Evolutionary conservation across 2,888 invertebrate species (phyloP), one percentile per base, ranked within the genome.

Genomic region (Agriopis marginaria): DNA sequence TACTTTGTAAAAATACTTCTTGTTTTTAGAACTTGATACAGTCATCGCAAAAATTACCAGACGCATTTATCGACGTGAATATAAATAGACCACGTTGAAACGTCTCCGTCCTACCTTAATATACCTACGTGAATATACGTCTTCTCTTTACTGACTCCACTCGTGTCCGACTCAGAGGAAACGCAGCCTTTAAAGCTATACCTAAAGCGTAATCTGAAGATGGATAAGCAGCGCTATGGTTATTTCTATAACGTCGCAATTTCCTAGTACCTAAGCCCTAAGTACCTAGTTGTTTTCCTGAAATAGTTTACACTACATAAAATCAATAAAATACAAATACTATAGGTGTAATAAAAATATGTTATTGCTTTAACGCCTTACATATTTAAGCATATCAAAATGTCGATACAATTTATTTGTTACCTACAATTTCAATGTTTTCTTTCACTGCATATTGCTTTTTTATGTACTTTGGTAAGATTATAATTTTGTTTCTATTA

Each of bases 1-100:
- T 23, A 2, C 17, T 1, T 23, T 23, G 17, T 44, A 44, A 9
- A 44, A 4, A 10, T 10, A 44, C 44, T 44, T 44, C 11, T 44
- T 8, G 3, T 10, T 44, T 44, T 44, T 44, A 44, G 86, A 55
- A 78, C 9, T n/a, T 79, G 8, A n/a, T 84, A 32, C 5, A n/a
- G 17, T 74, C 76, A 0, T 61, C 67, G 11, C 60, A 65, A 7
- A 70, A 66, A 12, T 75, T 66, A 39, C 72, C 81, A 5, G 71
- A 61, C 14, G 85, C 79, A 0, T 62, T 80, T 14, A 12, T 86
- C 44, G 86, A 87, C 64, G 54, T 87, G 17, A 87, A 88, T 5
- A 23, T 32, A 32, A 32, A 32, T 32, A 3, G 32, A 32, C 32
- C 32, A 32, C 32, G 5, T 32, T 32, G 32, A 32, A 32, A 32